These are phyloP conservation scores for Pyrrhosoma nymphula DNA, from an alignment of 2,888 invertebrate genomes.

Conservation along the genomic window DNA sequence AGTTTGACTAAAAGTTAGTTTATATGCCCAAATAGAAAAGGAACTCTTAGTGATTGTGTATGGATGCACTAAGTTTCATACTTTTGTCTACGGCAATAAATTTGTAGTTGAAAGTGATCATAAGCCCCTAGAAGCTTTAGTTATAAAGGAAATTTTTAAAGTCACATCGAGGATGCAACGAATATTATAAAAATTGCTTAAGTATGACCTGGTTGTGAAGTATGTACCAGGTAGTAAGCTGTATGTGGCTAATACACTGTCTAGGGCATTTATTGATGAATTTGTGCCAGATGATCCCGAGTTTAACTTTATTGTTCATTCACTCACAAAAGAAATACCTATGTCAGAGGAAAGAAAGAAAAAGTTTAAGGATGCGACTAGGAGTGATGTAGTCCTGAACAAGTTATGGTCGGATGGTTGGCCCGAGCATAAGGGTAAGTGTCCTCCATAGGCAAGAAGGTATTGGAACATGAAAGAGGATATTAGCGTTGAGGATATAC, in stretches of 20 bases:
- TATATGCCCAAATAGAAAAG: background rate
- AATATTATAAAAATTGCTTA: background rate
- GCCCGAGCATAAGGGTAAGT: too few species aligned
- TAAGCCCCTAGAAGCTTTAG: background rate
- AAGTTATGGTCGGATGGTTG: too few species aligned
- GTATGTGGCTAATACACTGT: background rate
- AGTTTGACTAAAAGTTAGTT: background rate
- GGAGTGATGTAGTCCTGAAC: background rate
- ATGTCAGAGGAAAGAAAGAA: background rate
- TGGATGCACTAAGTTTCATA: constrained; percentile 1
- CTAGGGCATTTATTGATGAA: background rate
- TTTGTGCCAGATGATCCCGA: background rate
- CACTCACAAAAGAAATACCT: background rate
- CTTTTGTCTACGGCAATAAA: background rate
- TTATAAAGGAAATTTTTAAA: background rate
- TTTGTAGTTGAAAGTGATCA: background rate
- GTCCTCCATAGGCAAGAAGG: too few species aligned
- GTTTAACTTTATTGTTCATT: background rate
- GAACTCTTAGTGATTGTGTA: background rate
- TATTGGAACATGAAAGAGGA: too few species aligned
- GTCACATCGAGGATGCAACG: background rate
- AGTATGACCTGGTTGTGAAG: background rate
- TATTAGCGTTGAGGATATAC: too few species aligned
- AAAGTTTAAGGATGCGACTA: background rate
- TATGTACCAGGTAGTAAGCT: background rate